Base-by-base conservation (phyloP, 2,888 invertebrate genomes). In the Tortrix viridana region DNA sequence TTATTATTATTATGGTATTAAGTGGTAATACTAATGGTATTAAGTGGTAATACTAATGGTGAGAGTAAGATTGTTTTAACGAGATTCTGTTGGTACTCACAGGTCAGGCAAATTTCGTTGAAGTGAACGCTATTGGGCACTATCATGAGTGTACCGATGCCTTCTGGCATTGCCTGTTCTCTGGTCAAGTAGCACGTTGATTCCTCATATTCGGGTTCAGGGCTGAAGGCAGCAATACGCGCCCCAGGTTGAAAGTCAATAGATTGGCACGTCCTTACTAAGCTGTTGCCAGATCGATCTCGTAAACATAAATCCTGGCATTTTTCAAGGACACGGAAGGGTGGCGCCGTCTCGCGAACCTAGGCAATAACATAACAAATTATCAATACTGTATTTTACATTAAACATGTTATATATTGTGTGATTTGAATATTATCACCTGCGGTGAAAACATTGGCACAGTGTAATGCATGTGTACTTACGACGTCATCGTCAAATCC, bases 211-310 rank as follows among this genome's bases (percentile, higher is more conserved):
- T 97, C 97, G 1, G 96, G 95, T 68, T 95, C 94, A 6, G 95
- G 95, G 70, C 96, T 96, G 75, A 96, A 97, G 0, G 96, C 96
- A 37, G 96, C 96, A 69, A 97, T 96, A 43, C 97, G 93, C 70
- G 96, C 96, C 61, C 97, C 98, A 0, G 97, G 97, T 85, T 97
- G 96, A 80, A 97, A 98, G 86, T 98, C 97, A 72, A 98, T 97
- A 48, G 97, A 97, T 67, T 96, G 95, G 83, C 97, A 98, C 1
- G 96, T 95, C 69, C 97, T 93, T 19, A 97, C 97, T 50, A 97
- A 93, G 82, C 97, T 97, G 81, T 96, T 97, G 9, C 95, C 94
- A 93, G 82, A 97, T 67, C 97, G 93, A 81, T 97, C 97, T 18
- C 97, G 93, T 64, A 97, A 87, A 76, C 97, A 98, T 9, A 97